Base-by-base conservation (phyloP, 2,888 invertebrate genomes). In the Scaptomyza reducta region DNA sequence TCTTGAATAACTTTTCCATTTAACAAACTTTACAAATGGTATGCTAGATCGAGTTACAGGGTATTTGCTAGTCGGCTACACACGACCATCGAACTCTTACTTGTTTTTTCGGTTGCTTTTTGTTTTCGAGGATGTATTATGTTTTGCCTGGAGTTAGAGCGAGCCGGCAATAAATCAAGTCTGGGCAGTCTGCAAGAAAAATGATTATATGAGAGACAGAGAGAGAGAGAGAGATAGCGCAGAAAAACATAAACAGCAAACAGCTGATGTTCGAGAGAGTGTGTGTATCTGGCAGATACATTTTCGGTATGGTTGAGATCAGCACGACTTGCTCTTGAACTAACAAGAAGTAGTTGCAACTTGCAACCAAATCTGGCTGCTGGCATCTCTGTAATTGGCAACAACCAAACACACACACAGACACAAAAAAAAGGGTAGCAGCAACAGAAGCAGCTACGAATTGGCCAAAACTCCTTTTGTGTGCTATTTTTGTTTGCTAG, bases 181-280 rank as follows among this genome's bases (percentile, higher is more conserved):
- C 70, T 69, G 70, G 67, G 66, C 55, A 77, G 69, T 62, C 53
- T 56, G 50, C 68, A 74, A 63, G 45, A 63, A 72, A 70, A 77
- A 65, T 64, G 63, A 61, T 71, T 27, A 44, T 60, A 33, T 56
- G 49, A 73, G 56, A 54, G 27, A 27, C 6, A 27, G 47, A 73
- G 58, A 54, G 47, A 68, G 58, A 54, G 46, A 73, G 56, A 54
- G 49, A 70, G 58, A 54, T 58, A 46, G 61, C 54, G 63, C 60
- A 67, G 9, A 73, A 73, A 80, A 76, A 74, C 70, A 84, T 81
- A 80, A 87, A 87, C 77, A 79, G 74, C 81, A 45, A 89, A 88
- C 89, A 87, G 88, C 86, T 89, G 89, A 86, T 83, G 76, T 38
- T 38, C n/a, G 4, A 6, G 7, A 14, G 46, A 56, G 29, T 38